These are phyloP conservation scores for Tachycineta bicolor DNA, from an alignment of 2,113 vertebrate species.

Conservation along the genomic window DNA sequence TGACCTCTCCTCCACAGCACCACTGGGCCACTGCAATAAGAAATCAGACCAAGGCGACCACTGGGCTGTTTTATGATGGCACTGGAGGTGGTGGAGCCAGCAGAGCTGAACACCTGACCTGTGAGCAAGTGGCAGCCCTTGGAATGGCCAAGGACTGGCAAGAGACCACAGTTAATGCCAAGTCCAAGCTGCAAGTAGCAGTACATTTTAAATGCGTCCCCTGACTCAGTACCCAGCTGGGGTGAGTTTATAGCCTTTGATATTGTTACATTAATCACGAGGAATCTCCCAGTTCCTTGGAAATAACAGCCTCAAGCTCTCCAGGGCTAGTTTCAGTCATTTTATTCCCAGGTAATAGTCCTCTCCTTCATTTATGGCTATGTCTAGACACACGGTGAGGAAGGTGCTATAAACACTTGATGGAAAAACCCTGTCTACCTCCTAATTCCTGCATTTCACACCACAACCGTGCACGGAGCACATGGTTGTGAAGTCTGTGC, in stretches of 20 bases:
- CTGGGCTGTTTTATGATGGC: neutral
- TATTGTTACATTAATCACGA: neutral
- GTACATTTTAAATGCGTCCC: neutral
- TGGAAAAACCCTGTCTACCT: constrained; percentile 1
- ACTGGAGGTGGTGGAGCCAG: neutral
- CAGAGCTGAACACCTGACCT: neutral
- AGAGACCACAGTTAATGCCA: neutral
- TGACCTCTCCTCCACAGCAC: neutral
- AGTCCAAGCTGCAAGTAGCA: neutral
- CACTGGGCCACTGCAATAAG: neutral
- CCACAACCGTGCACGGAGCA: fast-evolving
- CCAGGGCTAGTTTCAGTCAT: neutral
- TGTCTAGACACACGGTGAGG: constrained; percentile 52
- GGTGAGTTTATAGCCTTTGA: neutral
- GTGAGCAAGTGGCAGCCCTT: neutral
- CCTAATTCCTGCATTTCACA: neutral
- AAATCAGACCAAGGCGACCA: fast-evolving
- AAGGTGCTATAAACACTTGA: constrained; percentile 31
- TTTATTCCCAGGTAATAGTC: constrained; percentile 53
- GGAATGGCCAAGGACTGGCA: neutral
- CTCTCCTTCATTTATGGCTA: constrained; percentile 49
- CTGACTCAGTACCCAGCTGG: neutral
- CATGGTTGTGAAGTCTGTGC: neutral
- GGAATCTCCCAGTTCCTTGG: constrained; percentile 30
- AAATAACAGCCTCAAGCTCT: neutral